Evolutionary conservation across 2,888 invertebrate species (phyloP).

Genomic region (Theretra japonica): DNA sequence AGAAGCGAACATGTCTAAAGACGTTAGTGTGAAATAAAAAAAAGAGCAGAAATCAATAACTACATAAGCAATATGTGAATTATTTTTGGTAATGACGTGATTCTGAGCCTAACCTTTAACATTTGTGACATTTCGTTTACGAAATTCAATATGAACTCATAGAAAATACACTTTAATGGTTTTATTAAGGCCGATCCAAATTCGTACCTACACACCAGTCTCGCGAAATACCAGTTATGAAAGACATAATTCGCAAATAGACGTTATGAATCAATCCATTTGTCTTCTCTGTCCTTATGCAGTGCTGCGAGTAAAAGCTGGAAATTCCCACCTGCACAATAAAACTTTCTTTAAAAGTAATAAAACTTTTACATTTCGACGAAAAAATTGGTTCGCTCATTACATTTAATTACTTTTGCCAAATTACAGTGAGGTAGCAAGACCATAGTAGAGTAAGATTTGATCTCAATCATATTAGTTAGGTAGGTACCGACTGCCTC

Average conservation of each 20-base stretch:
- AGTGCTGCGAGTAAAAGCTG: background rate
- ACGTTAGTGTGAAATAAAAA: no score
- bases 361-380: no score
- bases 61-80: no score
- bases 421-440: no score
- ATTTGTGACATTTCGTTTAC: background rate
- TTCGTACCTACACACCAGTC: background rate
- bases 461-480: no score
- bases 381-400: no score
- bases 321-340: background rate
- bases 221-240: slow-evolving; percentile 4
- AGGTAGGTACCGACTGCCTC: no score
- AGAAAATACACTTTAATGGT: slow-evolving; percentile 1
- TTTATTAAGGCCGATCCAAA: slow-evolving; percentile 3
- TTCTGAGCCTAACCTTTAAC: background rate
- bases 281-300: background rate
- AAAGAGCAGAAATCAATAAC: no score
- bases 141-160: slow-evolving; percentile 15
- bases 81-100: background rate
- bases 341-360: background rate
- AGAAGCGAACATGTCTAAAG: no score
- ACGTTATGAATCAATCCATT: background rate
- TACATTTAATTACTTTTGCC: no score
- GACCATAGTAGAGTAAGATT: no score
- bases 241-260: background rate